Evolutionary conservation across 2,888 invertebrate genomes (phyloP).

Genomic region (Branchellion lobata): DNA sequence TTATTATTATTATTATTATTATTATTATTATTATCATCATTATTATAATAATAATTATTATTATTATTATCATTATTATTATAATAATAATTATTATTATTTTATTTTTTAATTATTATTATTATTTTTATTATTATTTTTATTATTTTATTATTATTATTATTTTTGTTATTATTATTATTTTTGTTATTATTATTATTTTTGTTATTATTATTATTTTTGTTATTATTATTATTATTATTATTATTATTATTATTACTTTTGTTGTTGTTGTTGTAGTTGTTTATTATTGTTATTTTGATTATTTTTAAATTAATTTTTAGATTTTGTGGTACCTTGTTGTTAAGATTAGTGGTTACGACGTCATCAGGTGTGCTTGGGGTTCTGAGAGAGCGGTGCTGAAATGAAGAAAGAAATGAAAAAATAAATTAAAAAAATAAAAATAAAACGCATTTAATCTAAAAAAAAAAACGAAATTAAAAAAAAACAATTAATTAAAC

Average conservation of each 20-base stretch:
- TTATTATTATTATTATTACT: neutral
- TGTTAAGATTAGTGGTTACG: neutral
- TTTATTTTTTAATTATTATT: too few species aligned
- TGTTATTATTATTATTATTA: neutral
- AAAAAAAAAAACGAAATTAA: neutral
- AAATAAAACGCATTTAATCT: neutral
- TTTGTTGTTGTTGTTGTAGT: too few species aligned
- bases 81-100: too few species aligned
- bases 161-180: neutral
- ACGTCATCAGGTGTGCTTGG: too few species aligned
- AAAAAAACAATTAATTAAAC: neutral
- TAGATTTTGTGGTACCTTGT: neutral
- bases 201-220: neutral
- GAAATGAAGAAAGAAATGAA: neutral
- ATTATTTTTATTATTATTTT: too few species aligned
- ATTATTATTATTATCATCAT: too few species aligned
- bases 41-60: too few species aligned
- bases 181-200: neutral
- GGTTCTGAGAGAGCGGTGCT: neutral
- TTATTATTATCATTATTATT: too few species aligned
- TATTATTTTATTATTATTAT: too few species aligned
- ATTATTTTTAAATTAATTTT: too few species aligned
- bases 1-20: too few species aligned
- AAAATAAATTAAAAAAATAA: neutral
- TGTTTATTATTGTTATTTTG: too few species aligned